Evolutionary conservation across 2,888 invertebrate genomes (phyloP).

Genomic region (Cerastoderma edule): DNA sequence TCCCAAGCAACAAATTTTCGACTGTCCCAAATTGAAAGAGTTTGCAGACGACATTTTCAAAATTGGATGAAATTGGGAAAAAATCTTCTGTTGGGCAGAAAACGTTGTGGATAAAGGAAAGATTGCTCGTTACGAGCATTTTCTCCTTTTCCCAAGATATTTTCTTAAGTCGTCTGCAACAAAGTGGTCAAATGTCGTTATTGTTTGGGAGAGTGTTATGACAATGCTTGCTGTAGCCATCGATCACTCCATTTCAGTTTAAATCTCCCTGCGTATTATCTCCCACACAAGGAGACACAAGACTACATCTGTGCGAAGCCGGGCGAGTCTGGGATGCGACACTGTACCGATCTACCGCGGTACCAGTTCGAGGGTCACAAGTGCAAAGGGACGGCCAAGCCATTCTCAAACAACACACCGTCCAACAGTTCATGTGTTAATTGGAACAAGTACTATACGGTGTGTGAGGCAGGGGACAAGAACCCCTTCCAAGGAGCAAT

Average conservation of each 20-base stretch:
- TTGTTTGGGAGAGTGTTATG: too few relatives aligned
- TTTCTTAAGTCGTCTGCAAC: too few relatives aligned
- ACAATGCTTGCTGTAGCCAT: too few relatives aligned
- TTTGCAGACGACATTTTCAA: too few relatives aligned
- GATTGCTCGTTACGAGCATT: too few relatives aligned
- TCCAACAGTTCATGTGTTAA: slow-evolving; percentile 92
- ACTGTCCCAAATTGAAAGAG: too few relatives aligned
- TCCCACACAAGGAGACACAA: slow-evolving; percentile 61
- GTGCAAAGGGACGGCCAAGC: slow-evolving; percentile 88
- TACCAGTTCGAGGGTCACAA: slow-evolving; percentile 89
- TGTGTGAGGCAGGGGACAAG: slow-evolving; percentile 94
- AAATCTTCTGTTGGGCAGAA: too few relatives aligned
- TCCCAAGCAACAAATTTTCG: too few relatives aligned
- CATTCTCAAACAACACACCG: slow-evolving; percentile 85
- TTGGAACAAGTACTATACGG: slow-evolving; percentile 99
- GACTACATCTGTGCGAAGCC: slow-evolving; percentile 98
- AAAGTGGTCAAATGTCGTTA: too few relatives aligned
- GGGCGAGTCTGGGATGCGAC: slow-evolving; percentile 97
- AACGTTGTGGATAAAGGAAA: too few relatives aligned
- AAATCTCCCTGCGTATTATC: slow-evolving; percentile 73
- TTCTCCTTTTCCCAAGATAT: too few relatives aligned
- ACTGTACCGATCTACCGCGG: slow-evolving; percentile 84
- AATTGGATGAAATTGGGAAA: too few relatives aligned
- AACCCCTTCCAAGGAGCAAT: slow-evolving; percentile 99
- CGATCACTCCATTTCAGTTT: slow-evolving; percentile 68